Base-by-base conservation (phyloP, 2,797 vertebrate species). In the Enteromius argenteus region DNA sequence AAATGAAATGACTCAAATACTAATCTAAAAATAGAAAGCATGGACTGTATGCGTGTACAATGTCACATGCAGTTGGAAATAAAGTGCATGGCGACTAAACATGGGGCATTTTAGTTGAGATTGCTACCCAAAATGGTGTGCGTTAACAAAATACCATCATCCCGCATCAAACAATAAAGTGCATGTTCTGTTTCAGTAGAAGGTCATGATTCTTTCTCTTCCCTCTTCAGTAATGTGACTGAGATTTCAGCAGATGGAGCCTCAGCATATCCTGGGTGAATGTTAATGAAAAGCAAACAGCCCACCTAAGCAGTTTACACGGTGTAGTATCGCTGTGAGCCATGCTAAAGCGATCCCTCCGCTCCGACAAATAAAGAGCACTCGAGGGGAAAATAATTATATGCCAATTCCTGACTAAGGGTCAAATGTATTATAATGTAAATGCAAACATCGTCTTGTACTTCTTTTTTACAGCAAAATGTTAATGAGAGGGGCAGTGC, bases 251-350 rank as follows among this genome's bases (percentile, higher is more conserved):
- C 78, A 89, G 86, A 91, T 83, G 84, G 78, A 88, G 73, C 78
- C 79, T 49, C 64, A 85, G 62, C 71, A 91, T 84, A 90, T 90
- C 87, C 84, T 66, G 85, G 87, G 64, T 91, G 89, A 92, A 90
- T 89, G 87, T 86, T 91, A 93, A 92, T 90, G 89, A 92, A 92
- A 92, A 90, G 89, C 90, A 93, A 93, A 91, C 90, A 92, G 80
- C 87, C 86, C 85, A 78, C 56, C 60, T 46, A 88, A 89, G 88
- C 87, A 91, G 90, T 91, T 90, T 90, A 87, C 37, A 72, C 23
- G 32, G 35, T 56, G 73, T 56, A 67, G 30, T 72, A 78, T 74
- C 30, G 83, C 92, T 89, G 90, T 88, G 88, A 91, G 90, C 87
- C 86, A 89, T 86, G 91, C 90, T 91, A 91, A 85, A 90, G 89